Base-by-base conservation (phyloP, 1,140 invertebrate species). In the Andrena cerasifolii region DNA sequence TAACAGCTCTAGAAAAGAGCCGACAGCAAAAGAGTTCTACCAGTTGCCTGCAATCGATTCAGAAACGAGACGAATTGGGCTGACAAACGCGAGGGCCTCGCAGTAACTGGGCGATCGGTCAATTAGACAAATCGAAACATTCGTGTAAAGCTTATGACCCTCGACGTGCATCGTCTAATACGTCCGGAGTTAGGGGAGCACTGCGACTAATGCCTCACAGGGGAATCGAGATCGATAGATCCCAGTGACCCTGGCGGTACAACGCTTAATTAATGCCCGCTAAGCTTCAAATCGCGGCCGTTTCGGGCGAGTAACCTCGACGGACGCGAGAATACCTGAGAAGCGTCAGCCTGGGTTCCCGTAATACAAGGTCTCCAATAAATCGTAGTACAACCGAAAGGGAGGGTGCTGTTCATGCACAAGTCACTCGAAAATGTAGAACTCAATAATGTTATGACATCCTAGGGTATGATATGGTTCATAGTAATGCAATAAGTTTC, bases 51-150 rank as follows among this genome's bases (percentile, higher is more conserved):
- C n/a, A n/a, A n/a, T n/a, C n/a, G n/a, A n/a, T n/a, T n/a, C n/a
- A n/a, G n/a, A n/a, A n/a, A n/a, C n/a, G n/a, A n/a, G n/a, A n/a
- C n/a, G n/a, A n/a, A n/a, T n/a, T n/a, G 36, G 36, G 36, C 10
- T 40, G 10, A 40, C 36, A 5, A 10, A 40, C 3, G 3, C 10
- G 10, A 40, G 36, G 4, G 3, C 36, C 36, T 10, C 36, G 36
- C 36, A 40, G 10, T 5, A 40, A 10, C 10, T 40, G 3, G 26
- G 7, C n/a, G 47, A 40, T 56, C 36, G 71, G 53, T 73, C 43
- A 59, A 71, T 71, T 59, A 71, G 68, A 71, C 56, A 71, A 59
- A 71, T 71, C 54, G 68, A 33, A 59, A 59, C 68, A 71, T 71
- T 71, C 49, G 68, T 33, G 53, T 5, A 28, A 70, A 71, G 68